Base-by-base conservation (phyloP, 2,797 vertebrate genomes). In the Pipistrellus pygmaeus region DNA sequence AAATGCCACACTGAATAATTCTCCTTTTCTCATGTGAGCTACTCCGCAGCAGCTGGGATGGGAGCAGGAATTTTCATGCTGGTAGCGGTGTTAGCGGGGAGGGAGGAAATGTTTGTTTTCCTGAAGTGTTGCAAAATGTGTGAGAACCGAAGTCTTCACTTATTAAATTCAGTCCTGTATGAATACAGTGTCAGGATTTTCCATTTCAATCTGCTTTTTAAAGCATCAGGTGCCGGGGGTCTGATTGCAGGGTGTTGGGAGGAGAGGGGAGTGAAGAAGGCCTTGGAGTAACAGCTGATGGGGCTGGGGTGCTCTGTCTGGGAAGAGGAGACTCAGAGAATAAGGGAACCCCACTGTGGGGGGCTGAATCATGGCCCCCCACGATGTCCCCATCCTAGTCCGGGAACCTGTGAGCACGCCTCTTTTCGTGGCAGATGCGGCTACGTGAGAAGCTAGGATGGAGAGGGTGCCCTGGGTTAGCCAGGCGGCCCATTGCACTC, bases 71-170 rank as follows among this genome's bases (percentile, higher is more conserved):
- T 87, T 96, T 95, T 95, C 68, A 14, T 57, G 93, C 90, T 66
- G 93, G 72, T 94, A 73, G 57, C 21, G 0, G 60, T 87, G 95
- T 94, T 86, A 95, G 93, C 86, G 90, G 78, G 84, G 60, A 41
- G 73, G 71, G 78, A 88, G 80, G 93, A 18, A 6, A 85, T 95
- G 94, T 96, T 96, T 97, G 95, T 96, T 97, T 97, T 97, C 76
- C 86, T 32, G 90, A 91, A 97, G 96, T 96, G 97, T 95, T 94
- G 88, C 12, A 3, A 85, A 93, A 97, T 95, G 96, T 97, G 97
- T 92, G 96, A 97, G 96, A 87, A 62, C 80, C 75, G 8, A 81
- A 91, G 91, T 84, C 95, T 88, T 97, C 97, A 96, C 95, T 97
- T 97, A 96, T 97, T 97, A 97, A 96, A 96, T 96, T 81, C 76